Percentiles rank a stretch among this genome's conserved stretches.
These are phyloP conservation scores for Ochotona curzoniae DNA, from an alignment of 2,113 vertebrate species.

Conservation along the genomic window DNA sequence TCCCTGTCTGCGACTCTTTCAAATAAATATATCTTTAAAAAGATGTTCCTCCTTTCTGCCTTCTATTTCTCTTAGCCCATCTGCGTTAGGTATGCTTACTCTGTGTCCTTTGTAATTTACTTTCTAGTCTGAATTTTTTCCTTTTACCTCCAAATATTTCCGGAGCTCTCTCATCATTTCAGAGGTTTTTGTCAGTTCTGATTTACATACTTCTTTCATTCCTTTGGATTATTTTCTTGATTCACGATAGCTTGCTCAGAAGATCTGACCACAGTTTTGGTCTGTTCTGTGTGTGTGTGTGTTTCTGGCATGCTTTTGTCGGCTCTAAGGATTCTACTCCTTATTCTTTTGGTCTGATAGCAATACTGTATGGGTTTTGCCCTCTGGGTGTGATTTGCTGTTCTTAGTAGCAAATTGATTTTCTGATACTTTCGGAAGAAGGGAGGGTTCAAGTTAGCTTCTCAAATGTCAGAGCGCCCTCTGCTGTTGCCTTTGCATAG, in stretches of 20 bases:
- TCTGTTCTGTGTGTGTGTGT: not conserved
- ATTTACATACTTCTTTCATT: not conserved
- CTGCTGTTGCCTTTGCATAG: conserved; percentile 74
- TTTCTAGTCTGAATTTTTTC: conserved; percentile 25
- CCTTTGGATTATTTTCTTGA: conserved; percentile 29
- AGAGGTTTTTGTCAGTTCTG: conserved; percentile 10
- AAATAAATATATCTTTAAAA: not conserved
- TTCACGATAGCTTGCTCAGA: conserved; percentile 9
- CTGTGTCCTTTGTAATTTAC: conserved; percentile 29
- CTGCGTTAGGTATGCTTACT: conserved; percentile 21
- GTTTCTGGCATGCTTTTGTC: not conserved
- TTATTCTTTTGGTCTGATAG: conserved; percentile 40
- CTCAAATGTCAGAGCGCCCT: conserved; percentile 76
- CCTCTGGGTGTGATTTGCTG: not conserved
- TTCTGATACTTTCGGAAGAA: conserved; percentile 48
- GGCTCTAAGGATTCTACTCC: not conserved
- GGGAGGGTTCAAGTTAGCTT: conserved; percentile 40
- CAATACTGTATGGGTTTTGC: not conserved
- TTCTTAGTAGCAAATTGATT: conserved; percentile 49
- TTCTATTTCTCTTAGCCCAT: conserved; percentile 18
- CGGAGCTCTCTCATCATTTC: conserved; percentile 41
- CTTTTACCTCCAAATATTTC: conserved; percentile 28
- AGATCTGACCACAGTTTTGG: not conserved
- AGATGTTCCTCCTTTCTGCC: not conserved
- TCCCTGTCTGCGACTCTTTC: too few relatives aligned